These are phyloP conservation scores for Leptinotarsa lineolata DNA, from an alignment of 1,140 invertebrate species.

Conservation along the genomic window DNA sequence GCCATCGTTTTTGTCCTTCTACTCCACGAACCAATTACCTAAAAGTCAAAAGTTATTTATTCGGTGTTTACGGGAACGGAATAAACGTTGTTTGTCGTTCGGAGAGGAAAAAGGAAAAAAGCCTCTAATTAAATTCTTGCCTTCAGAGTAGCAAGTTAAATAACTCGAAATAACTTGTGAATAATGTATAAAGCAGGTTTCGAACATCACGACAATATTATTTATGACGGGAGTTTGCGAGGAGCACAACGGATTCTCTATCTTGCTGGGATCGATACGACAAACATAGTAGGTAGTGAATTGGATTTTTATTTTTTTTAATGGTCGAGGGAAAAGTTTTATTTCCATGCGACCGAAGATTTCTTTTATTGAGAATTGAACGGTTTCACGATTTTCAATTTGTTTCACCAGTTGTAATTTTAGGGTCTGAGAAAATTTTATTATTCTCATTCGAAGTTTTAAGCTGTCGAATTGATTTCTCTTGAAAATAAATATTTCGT, in stretches of 20 bases:
- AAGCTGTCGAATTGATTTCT: too few species aligned
- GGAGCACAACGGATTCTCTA: background rate
- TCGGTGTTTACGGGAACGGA: slow-evolving; percentile 1
- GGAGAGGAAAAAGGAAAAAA: slow-evolving; percentile 11
- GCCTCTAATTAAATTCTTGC: slow-evolving; percentile 33
- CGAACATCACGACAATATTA: slow-evolving; percentile 29
- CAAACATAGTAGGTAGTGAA: slow-evolving; percentile 17
- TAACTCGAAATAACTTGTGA: slow-evolving; percentile 32
- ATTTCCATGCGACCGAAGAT: background rate
- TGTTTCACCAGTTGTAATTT: too few species aligned
- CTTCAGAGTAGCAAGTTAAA: slow-evolving; percentile 24
- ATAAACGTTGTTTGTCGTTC: background rate
- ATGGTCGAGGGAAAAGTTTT: background rate
- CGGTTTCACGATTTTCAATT: background rate
- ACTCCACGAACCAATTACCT: background rate
- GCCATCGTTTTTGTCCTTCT: background rate
- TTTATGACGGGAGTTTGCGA: slow-evolving; percentile 27
- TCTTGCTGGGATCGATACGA: slow-evolving; percentile 19
- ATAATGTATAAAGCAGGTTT: slow-evolving; percentile 32
- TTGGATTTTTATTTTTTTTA: slow-evolving; percentile 15
- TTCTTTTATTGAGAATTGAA: background rate
- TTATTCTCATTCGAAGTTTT: too few species aligned
- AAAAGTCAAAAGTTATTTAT: slow-evolving; percentile 9
- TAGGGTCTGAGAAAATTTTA: too few species aligned
- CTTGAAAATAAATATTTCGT: too few species aligned